Evolutionary conservation across 2,797 vertebrate genomes (phyloP).

Genomic region (Lacerta agilis): DNA sequence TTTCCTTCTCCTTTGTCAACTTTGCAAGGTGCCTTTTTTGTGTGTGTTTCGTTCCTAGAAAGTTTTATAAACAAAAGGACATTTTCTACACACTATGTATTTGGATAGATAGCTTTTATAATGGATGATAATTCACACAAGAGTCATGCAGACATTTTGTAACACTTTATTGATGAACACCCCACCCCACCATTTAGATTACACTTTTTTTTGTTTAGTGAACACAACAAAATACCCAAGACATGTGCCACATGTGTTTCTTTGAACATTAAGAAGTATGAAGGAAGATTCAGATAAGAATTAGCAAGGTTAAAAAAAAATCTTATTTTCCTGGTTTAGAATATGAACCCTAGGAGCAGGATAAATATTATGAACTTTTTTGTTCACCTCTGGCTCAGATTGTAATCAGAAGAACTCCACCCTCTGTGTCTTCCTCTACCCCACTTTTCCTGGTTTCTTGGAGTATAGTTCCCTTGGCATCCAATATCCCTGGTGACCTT

Average conservation of each 20-base stretch:
- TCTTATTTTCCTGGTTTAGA: neutral
- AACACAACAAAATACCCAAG: neutral
- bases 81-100: conserved; percentile 20
- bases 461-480: neutral
- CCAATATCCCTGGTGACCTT: neutral
- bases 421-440: neutral
- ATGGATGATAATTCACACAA: neutral
- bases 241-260: no score
- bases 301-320: neutral
- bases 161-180: neutral
- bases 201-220: neutral
- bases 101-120: neutral
- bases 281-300: neutral
- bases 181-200: neutral
- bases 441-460: neutral
- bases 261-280: neutral
- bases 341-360: neutral
- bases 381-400: neutral
- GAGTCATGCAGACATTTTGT: neutral
- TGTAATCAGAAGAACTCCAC: neutral
- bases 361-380: neutral
- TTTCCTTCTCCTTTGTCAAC: conserved; percentile 50
- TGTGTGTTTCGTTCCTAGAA: conserved; percentile 36
- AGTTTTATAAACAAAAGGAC: conserved; percentile 43
- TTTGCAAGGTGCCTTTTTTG: conserved; percentile 41